Evolutionary conservation across 2,113 vertebrate species (phyloP), one percentile per base, ranked within the genome.

Genomic region (Apistogramma diplotaenia): DNA sequence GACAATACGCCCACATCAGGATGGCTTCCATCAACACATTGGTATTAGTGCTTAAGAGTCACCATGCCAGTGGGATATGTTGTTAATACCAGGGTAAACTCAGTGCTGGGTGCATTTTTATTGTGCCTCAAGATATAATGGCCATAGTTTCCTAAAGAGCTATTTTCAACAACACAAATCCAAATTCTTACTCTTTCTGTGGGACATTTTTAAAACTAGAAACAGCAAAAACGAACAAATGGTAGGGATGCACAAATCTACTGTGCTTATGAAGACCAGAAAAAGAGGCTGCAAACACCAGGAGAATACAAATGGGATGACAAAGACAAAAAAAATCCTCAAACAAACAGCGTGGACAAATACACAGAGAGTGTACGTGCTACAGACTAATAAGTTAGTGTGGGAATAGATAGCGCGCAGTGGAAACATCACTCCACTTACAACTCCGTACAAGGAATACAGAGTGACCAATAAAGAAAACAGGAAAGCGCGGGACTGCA

Each of bases 261-360:
- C 16, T 6, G 62, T 49, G 40, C 49, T 70, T 70, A 49, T 25
- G 0, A 70, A 70, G 65, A 3, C 65, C 65, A 70, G 18, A 51
- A 31, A 46, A 40, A 67, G 23, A 29, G 25, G 43, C 43, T 13
- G 23, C 43, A 5, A 70, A 70, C 65, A 51, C 25, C 1, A 19
- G 25, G 65, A 35, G 21, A 78, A 79, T 71, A 71, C 6, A 62
- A 78, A 79, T 18, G 23, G 21, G 8, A n/a, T 58, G 75, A 89
- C 56, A 62, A n/a, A 76, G 37, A 65, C 40, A 54, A 62, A 31
- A 54, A 33, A 75, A 6, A n/a, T n/a, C n/a, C n/a, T n/a, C n/a
- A n/a, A n/a, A 31, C 31, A 43, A 25, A 43, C 43, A 70, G 7
- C 18, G 18, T 35, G n/a, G 33, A 70, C 65, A 80, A 61, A 79